These are phyloP conservation scores for Tenebrio molitor DNA, from an alignment of 1,140 invertebrate species.

Conservation along the genomic window DNA sequence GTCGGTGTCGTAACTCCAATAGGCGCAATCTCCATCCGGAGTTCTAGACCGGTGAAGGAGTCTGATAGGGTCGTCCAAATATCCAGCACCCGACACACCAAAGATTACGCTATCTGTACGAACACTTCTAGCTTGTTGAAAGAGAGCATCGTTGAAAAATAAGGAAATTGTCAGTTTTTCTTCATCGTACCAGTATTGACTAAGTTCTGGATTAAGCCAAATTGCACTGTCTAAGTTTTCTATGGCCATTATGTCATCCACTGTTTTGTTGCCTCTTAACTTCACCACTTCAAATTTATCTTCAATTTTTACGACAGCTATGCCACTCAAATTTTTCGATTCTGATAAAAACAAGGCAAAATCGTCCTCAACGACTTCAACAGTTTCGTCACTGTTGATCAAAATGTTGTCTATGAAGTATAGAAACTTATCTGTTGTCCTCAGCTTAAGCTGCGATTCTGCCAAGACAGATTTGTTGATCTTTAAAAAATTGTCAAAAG, in stretches of 20 bases:
- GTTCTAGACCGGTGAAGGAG: too few relatives aligned
- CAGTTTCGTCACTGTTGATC: not conserved
- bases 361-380: not conserved
- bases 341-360: not conserved
- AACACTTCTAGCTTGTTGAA: constrained; percentile 48
- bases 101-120: too few relatives aligned
- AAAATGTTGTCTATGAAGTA: not conserved
- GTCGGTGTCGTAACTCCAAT: not conserved
- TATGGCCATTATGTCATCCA: constrained; percentile 24
- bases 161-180: constrained; percentile 47
- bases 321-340: not conserved
- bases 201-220: constrained; percentile 46
- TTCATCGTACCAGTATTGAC: constrained; percentile 41
- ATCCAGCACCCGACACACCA: too few relatives aligned
- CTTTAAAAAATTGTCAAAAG: not conserved
- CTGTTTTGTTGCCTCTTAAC: not conserved
- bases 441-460: not conserved
- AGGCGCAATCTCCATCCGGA: too few relatives aligned
- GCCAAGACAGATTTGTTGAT: not conserved
- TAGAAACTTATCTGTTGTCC: not conserved
- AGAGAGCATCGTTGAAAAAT: constrained; percentile 52
- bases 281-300: not conserved
- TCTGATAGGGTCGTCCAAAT: too few relatives aligned
- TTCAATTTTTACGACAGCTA: not conserved
- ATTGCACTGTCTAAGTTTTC: constrained; percentile 48